A percentile compares a stretch with the other conserved stretches of the same genome.
phyloP scores from a whole-genome alignment of 2,888 invertebrate species.

The Mesoligia furuncula region DNA sequence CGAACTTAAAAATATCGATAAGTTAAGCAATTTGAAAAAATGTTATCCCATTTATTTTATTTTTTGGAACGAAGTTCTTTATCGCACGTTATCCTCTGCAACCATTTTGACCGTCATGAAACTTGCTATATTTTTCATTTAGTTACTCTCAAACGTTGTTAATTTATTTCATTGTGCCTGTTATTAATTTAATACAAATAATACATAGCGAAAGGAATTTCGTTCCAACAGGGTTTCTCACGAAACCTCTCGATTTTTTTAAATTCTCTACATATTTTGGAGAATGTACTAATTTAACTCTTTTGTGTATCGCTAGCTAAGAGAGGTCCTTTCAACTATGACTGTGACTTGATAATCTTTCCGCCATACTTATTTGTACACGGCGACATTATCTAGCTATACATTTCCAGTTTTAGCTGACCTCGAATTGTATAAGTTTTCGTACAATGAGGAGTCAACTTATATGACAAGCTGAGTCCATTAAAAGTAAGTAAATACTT shows the following conservation, averaged over 20 bases:
- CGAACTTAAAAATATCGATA: conserved; percentile 29
- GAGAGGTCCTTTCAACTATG: neutral
- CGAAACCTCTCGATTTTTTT: neutral
- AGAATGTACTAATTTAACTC: neutral
- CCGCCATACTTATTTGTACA: neutral
- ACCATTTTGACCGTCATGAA: neutral
- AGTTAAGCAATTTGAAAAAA: too few relatives aligned
- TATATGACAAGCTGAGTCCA: neutral
- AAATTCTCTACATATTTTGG: neutral
- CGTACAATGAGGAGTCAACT: neutral
- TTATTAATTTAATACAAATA: neutral
- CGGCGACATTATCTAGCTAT: neutral
- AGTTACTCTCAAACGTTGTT: too few relatives aligned
- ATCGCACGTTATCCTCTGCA: too few relatives aligned
- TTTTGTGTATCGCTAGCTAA: too few relatives aligned
- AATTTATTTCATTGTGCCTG: too few relatives aligned
- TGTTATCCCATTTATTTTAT: neutral
- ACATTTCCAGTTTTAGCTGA: neutral
- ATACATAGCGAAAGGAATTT: neutral
- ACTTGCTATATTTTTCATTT: too few relatives aligned
- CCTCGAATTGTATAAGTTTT: neutral
- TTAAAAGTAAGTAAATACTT: neutral
- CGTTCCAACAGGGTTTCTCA: neutral
- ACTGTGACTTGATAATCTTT: neutral
- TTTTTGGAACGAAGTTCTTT: neutral